Conservation (phyloP, 1,140 invertebrate genomes). For the Eriocheir sinensis region DNA sequence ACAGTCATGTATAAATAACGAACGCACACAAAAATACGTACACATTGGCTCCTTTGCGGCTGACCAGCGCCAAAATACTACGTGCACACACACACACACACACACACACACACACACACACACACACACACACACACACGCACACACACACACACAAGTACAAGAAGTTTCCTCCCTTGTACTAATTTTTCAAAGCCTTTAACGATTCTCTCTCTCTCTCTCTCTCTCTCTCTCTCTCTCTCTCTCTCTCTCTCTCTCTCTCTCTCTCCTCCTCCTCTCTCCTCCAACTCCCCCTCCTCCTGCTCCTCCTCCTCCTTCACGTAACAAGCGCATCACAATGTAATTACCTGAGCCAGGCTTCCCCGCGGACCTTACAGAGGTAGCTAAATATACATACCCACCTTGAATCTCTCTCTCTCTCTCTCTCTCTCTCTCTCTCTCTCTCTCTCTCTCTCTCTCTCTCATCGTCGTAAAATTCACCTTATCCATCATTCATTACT, state of each 20-base stretch:
- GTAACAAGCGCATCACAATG: neutral
- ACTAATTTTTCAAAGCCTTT: neutral
- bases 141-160: neutral
- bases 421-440: constrained; percentile 9
- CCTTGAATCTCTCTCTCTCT: neutral
- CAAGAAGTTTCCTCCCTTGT: no score
- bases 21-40: neutral
- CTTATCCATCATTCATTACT: no score
- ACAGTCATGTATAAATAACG: constrained; percentile 7
- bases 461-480: no score
- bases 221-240: no score
- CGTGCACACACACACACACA: neutral
- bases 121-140: neutral
- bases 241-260: no score
- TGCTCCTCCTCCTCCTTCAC: neutral
- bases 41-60: neutral
- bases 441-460: constrained; percentile 18
- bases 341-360: neutral
- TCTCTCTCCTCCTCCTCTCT: no score
- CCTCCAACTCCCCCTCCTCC: neutral
- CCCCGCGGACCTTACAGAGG: neutral
- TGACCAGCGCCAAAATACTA: neutral
- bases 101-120: neutral
- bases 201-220: neutral
- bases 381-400: neutral